Conservation (phyloP, 2,113 vertebrate genomes). For the Gobio gobio region DNA sequence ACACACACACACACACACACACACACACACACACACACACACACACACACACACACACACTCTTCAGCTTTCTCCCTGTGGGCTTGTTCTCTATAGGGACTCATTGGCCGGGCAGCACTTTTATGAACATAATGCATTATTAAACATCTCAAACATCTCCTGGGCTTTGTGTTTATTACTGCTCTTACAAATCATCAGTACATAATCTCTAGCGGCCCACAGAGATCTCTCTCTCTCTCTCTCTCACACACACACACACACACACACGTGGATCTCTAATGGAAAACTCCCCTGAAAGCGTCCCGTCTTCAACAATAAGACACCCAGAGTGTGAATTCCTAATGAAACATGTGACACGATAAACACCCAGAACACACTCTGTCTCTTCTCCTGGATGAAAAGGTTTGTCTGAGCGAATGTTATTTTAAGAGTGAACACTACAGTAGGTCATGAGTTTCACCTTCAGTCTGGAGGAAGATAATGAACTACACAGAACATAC, state of each 20-base stretch:
- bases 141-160: slow-evolving; percentile 85
- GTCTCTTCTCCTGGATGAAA: not conserved
- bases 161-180: slow-evolving; percentile 84
- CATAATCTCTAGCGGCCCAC: slow-evolving; percentile 77
- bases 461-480: slow-evolving; percentile 2
- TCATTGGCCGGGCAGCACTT: slow-evolving; percentile 76
- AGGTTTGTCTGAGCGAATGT: not conserved
- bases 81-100: slow-evolving; percentile 74
- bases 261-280: slow-evolving; percentile 38
- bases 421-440: not conserved
- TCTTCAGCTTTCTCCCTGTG: slow-evolving; percentile 70
- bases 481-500: not conserved
- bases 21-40: slow-evolving; percentile 40
- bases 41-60: slow-evolving; percentile 13
- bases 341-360: slow-evolving; percentile 41
- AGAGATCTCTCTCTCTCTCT: slow-evolving; percentile 69
- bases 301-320: slow-evolving; percentile 66
- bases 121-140: slow-evolving; percentile 88
- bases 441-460: slow-evolving; percentile 5
- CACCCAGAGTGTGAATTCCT: slow-evolving; percentile 33
- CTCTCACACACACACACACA: slow-evolving; percentile 16
- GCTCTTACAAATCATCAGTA: slow-evolving; percentile 84
- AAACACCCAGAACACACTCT: not conserved
- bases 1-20: slow-evolving; percentile 20
- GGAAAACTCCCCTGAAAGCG: slow-evolving; percentile 49